Evolutionary conservation across 2,113 vertebrate genomes (phyloP), one percentile per base, ranked within the genome.

Genomic region (Chelonoidis abingdonii): DNA sequence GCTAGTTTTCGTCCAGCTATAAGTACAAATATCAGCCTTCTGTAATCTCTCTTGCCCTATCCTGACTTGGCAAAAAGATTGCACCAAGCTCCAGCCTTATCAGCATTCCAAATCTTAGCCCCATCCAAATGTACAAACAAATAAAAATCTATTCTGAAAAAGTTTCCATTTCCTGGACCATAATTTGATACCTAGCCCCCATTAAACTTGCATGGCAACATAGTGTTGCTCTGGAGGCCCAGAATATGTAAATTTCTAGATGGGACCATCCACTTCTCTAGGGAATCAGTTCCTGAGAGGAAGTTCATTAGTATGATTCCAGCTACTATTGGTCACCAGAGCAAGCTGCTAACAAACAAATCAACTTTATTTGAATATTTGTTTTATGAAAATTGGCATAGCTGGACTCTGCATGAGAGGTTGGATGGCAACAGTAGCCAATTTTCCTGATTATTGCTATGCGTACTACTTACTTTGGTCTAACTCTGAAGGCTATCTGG

Each of bases 1-100:
- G 75, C 29, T n/a, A 50, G 22, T 65, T 95, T 93, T 94, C 59
- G 91, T 89, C 19, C 44, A 49, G 86, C 72, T 89, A 78, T 57
- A 94, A 96, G 96, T 12, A 90, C 5, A 96, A 97, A 96, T 93
- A 49, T 88, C 88, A 94, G 31, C 53, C 95, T 95, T 59, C 54
- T 80, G 29, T 84, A 88, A 93, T 96, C 38, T 90, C 47, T 29
- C 35, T 44, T 84, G 25, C 19, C 76, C 6, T 53, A 1, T 72
- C 95, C 86, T 96, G 87, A 97, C 62, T 86, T 83, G 29, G 82
- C 65, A 95, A 44, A 93, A 95, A 84, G 0, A 4, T 80, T 86
- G 17, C 80, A 57, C 22, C 57, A 80, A 38, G 31, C 49, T 88
- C 92, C 93, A 90, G 1, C 3, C n/a, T 90, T 86, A 81, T 17